These are phyloP conservation scores for Cremastinae sp. DNA, from an alignment of 2,888 invertebrate species.

Conservation along the genomic window DNA sequence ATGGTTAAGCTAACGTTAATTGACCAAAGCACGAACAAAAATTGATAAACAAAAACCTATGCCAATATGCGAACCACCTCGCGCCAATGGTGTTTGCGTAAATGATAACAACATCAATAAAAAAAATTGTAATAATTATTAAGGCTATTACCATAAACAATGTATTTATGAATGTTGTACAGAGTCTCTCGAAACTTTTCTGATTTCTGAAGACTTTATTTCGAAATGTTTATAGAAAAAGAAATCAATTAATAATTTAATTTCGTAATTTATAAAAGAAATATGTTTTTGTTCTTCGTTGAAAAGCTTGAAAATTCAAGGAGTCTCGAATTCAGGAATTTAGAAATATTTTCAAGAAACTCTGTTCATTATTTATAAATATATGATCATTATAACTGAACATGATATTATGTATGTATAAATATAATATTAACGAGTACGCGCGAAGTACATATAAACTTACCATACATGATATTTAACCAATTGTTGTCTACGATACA, in stretches of 20 bases:
- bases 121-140: conserved; percentile 49
- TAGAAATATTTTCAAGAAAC: neutral
- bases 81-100: conserved; percentile 71
- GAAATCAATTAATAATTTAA: too few species aligned
- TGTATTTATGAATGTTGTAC: conserved; percentile 44
- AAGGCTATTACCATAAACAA: conserved; percentile 65
- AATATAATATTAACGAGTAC: conserved; percentile 49
- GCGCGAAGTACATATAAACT: conserved; percentile 65
- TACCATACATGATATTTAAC: conserved; percentile 74
- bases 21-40: conserved; percentile 50
- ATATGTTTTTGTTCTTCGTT: too few species aligned
- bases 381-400: conserved; percentile 51
- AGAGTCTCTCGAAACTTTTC: too few species aligned
- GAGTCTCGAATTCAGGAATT: too few species aligned
- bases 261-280: too few species aligned
- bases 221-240: too few species aligned
- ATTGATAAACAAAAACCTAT: conserved; percentile 46
- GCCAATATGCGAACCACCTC: conserved; percentile 67
- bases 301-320: too few species aligned
- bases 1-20: conserved; percentile 57
- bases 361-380: conserved; percentile 9
- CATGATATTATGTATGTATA: conserved; percentile 1
- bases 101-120: conserved; percentile 47
- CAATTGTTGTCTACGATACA: conserved; percentile 80
- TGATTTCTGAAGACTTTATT: too few species aligned